A percentile compares a stretch with the other conserved stretches of the same genome.
These are phyloP conservation scores for Malurus elegans DNA, from an alignment of 2,113 vertebrate genomes.

Conservation along the genomic window DNA sequence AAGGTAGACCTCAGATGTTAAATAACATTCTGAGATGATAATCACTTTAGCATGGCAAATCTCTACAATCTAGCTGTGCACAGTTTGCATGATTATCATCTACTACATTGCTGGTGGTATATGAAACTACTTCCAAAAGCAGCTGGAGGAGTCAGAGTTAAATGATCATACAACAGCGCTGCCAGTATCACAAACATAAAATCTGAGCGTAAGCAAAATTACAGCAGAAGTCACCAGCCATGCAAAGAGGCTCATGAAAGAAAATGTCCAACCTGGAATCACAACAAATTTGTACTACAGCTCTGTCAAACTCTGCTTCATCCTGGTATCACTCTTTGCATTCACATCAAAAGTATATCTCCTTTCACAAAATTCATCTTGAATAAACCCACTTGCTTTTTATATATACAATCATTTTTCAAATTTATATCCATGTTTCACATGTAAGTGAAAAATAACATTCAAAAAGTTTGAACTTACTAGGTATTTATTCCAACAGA, in stretches of 20 bases:
- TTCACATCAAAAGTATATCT: background rate
- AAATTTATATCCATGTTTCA: background rate
- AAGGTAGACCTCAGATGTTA: background rate
- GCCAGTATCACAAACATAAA: background rate
- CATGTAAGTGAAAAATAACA: background rate
- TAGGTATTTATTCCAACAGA: background rate
- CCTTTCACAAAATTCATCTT: background rate
- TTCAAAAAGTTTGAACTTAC: background rate
- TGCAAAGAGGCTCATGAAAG: background rate
- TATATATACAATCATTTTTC: background rate
- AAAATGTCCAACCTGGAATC: background rate
- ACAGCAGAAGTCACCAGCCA: background rate
- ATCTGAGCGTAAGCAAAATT: background rate
- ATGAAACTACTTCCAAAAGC: background rate
- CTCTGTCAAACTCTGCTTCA: background rate
- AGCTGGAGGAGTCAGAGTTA: background rate
- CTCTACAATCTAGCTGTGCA: background rate
- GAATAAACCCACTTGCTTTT: background rate
- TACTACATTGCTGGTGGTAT: background rate
- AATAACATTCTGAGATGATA: background rate
- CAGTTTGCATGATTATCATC: background rate
- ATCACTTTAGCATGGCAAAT: background rate
- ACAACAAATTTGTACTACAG: background rate
- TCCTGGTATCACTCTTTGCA: background rate
- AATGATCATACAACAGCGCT: background rate